Conservation (phyloP, 2,113 vertebrate genomes). For the Thamnophis sirtalis region DNA sequence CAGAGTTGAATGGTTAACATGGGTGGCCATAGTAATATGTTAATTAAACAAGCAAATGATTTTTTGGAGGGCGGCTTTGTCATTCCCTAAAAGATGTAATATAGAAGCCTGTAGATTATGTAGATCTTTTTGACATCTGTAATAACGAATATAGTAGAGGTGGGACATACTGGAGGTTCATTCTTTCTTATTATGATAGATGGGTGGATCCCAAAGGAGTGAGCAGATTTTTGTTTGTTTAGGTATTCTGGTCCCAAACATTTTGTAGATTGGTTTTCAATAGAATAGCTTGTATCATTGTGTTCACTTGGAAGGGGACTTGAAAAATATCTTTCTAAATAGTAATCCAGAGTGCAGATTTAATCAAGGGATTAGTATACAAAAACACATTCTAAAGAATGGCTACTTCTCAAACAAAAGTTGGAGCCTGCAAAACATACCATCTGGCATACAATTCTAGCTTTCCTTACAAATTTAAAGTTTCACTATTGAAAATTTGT, state of each 20-base stretch:
- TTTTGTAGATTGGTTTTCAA: neutral
- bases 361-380: neutral
- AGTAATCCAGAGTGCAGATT: neutral
- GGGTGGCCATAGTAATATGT: neutral
- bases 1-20: neutral
- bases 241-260: neutral
- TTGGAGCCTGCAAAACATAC: neutral
- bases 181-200: neutral
- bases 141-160: neutral
- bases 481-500: neutral
- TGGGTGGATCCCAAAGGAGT: neutral
- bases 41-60: neutral
- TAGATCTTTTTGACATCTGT: neutral
- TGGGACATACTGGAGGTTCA: neutral
- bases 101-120: neutral
- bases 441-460: neutral
- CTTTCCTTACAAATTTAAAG: slow-evolving; percentile 11
- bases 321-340: neutral
- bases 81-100: neutral
- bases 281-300: neutral
- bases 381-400: neutral
- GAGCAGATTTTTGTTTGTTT: neutral
- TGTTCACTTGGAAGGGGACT: neutral
- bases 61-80: neutral
- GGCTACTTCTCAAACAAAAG: neutral